phyloP scores from a whole-genome alignment of 92 coral and sea anemone species.

The Parazoanthus atlanticus region DNA sequence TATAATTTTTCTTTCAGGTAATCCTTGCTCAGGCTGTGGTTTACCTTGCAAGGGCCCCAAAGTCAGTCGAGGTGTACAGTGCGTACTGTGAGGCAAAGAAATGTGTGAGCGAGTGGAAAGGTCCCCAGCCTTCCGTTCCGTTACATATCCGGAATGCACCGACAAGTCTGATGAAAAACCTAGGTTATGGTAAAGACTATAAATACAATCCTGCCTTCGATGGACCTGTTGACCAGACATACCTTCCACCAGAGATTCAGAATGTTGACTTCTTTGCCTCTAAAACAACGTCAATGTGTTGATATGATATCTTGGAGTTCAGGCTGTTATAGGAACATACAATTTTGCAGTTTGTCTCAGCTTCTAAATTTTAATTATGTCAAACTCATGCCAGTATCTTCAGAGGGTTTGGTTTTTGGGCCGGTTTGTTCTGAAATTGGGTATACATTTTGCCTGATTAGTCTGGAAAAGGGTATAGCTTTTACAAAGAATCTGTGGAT shows the following conservation, averaged over 20 bases:
- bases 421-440: no score
- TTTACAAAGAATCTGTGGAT: no score
- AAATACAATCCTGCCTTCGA: constrained; percentile 90
- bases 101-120: constrained; percentile 83
- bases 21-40: constrained; percentile 93
- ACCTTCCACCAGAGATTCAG: constrained; percentile 85
- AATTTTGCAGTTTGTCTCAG: no score
- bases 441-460: no score
- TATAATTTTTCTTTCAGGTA: constrained; percentile 58
- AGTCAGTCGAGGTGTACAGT: constrained; percentile 89
- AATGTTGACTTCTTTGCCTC: constrained; percentile 77
- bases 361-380: no score
- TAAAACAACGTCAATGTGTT: not conserved
- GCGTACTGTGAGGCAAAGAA: constrained; percentile 87
- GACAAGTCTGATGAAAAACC: constrained; percentile 83
- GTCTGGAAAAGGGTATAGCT: no score
- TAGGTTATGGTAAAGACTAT: constrained; percentile 93
- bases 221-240: constrained; percentile 85
- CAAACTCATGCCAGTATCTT: no score
- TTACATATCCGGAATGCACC: constrained; percentile 97
- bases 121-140: constrained; percentile 94
- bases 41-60: constrained; percentile 92
- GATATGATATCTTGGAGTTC: not conserved
- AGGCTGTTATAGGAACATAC: no score
- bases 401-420: no score